Base-by-base conservation (phyloP, 1,140 invertebrate species). In the Thaumetopoea pityocampa region DNA sequence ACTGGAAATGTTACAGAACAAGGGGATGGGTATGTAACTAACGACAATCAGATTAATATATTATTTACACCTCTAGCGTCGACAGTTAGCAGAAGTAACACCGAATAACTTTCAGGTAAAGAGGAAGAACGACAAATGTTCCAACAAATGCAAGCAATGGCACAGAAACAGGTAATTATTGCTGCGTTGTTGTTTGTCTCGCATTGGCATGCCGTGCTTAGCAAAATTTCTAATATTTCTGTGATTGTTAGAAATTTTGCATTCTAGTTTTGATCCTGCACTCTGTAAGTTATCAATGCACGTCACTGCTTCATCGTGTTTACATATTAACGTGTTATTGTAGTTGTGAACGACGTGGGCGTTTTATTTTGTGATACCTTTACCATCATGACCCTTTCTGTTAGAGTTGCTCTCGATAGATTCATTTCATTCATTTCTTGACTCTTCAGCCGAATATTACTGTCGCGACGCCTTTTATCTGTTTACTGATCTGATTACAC, bases 1-100 rank as follows among this genome's bases (percentile, higher is more conserved):
- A 54, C 89, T 99, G 63, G 97, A 99, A 89, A 98, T 99, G 96
- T 89, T 99, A 28, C 96, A 99, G 83, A 96, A 93, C 76, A 98
- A 98, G 87, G 96, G 95, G 78, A 94, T 97, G 89, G 95, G 95
- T 96, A 86, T 92, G 94, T 89, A 37, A 22, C 9, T 23, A 17
- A 19, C 30, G 18, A 23, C 12, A 23, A 32, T 41, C n/a, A 23
- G 7, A 29, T 29, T 36, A 36, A 26, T 29, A 12, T 28, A 12
- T 24, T 40, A 24, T 5, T 22, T 9, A 20, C n/a, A 19, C 18
- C 8, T 29, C 36, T 19, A 17, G 26, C 16, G 26, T 40, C 17
- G 36, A 6, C 9, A 10, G 14, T 33, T 22, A 24, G 48, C 47
- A 62, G 46, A 47, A 43, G 34, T 56, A 51, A 43, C 18, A 55